Evolutionary conservation across 2,113 vertebrate species (phyloP).

Genomic region (Probosciger aterrimus): DNA sequence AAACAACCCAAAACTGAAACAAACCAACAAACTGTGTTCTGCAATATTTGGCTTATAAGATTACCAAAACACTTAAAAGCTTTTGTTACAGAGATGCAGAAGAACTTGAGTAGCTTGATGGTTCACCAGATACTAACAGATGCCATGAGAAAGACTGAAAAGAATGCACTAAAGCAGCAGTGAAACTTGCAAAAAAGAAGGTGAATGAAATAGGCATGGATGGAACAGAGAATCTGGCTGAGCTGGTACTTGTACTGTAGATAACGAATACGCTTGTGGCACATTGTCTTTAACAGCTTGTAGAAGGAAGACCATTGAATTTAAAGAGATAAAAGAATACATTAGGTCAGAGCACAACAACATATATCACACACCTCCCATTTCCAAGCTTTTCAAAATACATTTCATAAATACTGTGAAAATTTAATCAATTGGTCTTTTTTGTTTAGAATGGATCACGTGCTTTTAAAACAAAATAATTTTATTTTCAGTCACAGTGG

Average conservation of each 20-base stretch:
- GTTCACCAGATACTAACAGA: slow-evolving; percentile 10
- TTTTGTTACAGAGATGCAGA: not conserved
- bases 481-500: not conserved
- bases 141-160: slow-evolving; percentile 29
- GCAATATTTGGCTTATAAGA: not conserved
- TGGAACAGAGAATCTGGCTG: not conserved
- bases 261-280: slow-evolving; percentile 17
- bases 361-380: not conserved
- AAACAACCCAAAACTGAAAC: not conserved
- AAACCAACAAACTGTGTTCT: not conserved
- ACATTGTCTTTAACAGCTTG: not conserved
- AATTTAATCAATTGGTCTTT: not conserved
- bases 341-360: not conserved
- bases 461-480: not conserved
- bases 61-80: slow-evolving; percentile 47
- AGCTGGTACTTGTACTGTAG: not conserved
- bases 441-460: not conserved
- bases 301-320: not conserved
- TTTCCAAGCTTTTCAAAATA: not conserved
- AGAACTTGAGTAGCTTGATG: slow-evolving; percentile 29
- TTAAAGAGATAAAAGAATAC: not conserved
- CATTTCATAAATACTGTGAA: not conserved
- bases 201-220: not conserved
- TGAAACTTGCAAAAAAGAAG: slow-evolving; percentile 10
- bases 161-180: slow-evolving; percentile 29